Conservation (phyloP, 2,113 vertebrate genomes). For the Tachuris rubrigastra region DNA sequence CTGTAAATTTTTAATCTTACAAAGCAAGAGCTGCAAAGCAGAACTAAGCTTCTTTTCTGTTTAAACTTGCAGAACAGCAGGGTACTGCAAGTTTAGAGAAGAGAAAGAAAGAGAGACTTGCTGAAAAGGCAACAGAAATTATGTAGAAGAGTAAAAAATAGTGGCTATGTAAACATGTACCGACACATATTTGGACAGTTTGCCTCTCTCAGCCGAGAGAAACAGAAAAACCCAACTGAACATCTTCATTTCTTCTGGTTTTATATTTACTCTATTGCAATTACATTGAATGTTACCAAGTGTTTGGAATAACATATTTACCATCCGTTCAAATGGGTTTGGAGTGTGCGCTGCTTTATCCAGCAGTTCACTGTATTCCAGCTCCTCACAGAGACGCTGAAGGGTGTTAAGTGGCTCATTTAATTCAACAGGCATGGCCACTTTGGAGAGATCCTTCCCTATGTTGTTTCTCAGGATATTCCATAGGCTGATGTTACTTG, state of each 20-base stretch:
- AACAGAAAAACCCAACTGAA: background rate
- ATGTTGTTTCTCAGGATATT: constrained; percentile 97
- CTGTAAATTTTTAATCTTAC: background rate
- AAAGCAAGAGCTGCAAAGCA: background rate
- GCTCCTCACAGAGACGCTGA: constrained; percentile 94
- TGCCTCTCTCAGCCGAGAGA: background rate
- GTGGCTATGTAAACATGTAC: background rate
- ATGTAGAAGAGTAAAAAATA: background rate
- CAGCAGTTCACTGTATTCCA: constrained; percentile 95
- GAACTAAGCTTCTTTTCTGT: background rate
- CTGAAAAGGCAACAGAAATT: background rate
- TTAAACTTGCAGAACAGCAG: background rate
- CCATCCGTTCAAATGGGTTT: constrained; percentile 89
- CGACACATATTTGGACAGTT: rapidly evolving
- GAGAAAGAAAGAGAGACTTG: background rate
- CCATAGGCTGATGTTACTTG: constrained; percentile 92
- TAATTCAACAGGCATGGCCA: constrained; percentile 94
- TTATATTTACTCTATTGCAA: background rate
- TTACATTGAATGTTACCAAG: background rate
- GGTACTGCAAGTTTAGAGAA: too few relatives aligned
- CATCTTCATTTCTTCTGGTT: background rate
- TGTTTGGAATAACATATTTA: constrained; percentile 46
- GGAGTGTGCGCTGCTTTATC: constrained; percentile 81
- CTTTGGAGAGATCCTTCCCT: constrained; percentile 96
- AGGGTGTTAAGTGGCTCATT: constrained; percentile 96